A percentile compares a stretch with the other conserved stretches of the same genome.
phyloP scores from a whole-genome alignment of 2,113 vertebrate species.

The Corythaeola cristata region DNA sequence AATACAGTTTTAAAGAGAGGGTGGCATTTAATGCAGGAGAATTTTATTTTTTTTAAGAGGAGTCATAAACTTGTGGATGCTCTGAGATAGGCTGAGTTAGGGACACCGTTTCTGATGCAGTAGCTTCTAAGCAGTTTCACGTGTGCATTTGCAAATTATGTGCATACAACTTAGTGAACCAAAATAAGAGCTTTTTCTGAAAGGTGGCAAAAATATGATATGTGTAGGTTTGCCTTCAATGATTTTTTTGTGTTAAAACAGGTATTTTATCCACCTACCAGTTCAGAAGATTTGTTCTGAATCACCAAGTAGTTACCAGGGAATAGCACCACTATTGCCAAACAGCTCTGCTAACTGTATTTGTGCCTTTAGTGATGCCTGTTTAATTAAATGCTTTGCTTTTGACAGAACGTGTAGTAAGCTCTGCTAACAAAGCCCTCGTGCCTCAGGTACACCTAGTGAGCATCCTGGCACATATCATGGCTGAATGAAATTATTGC shows the following conservation, averaged over 20 bases:
- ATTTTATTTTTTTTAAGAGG: not conserved
- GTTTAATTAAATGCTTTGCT: not conserved
- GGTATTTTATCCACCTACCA: not conserved
- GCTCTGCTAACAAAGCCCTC: not conserved
- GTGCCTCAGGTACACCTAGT: not conserved
- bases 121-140: not conserved
- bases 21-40: not conserved
- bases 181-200: not conserved
- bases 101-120: not conserved
- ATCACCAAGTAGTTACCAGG: not conserved
- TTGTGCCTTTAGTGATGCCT: not conserved
- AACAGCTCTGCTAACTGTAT: not conserved
- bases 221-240: not conserved
- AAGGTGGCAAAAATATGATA: not conserved
- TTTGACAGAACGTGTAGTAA: not conserved
- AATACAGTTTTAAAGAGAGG: not conserved
- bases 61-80: not conserved
- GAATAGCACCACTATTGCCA: not conserved
- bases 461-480: not conserved
- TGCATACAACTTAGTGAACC: not conserved
- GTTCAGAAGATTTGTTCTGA: not conserved
- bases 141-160: not conserved
- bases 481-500: not conserved
- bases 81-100: not conserved
- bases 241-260: not conserved